A percentile compares a stretch with the other conserved stretches of the same genome.
These are phyloP conservation scores for Lasiurus borealis DNA, from an alignment of 2,113 vertebrate genomes.

Conservation along the genomic window DNA sequence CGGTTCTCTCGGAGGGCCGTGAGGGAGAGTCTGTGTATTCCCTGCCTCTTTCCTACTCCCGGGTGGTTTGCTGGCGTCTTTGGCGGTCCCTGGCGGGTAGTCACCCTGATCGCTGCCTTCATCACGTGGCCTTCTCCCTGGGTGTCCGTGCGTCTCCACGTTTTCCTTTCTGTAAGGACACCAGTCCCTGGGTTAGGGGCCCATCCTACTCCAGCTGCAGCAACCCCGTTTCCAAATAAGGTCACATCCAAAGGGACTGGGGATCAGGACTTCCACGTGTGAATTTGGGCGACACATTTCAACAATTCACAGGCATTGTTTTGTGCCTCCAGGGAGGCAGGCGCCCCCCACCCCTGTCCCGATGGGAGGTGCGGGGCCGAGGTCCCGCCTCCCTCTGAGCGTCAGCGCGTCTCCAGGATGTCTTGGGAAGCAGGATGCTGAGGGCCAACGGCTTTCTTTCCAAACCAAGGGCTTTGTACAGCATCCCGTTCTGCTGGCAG, in stretches of 20 bases:
- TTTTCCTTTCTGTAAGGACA: background rate
- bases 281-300: background rate
- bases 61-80: background rate
- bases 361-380: background rate
- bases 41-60: background rate
- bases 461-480: background rate
- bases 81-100: background rate
- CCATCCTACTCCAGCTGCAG: no score
- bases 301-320: background rate
- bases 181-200: background rate
- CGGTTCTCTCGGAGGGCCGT: background rate
- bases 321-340: background rate
- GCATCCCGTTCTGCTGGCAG: background rate
- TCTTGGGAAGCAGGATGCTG: background rate
- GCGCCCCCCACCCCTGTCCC: no score
- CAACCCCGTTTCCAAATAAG: background rate
- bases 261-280: background rate
- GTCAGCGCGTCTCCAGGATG: background rate
- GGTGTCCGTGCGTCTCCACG: fast-evolving
- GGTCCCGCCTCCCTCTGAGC: background rate
- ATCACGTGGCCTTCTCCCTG: background rate
- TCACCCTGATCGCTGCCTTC: no score
- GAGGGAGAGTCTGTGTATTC: background rate
- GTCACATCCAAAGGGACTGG: background rate
- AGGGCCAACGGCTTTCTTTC: background rate